Evolutionary conservation across 2,113 vertebrate genomes (phyloP).

Genomic region (Scalopus aquaticus): DNA sequence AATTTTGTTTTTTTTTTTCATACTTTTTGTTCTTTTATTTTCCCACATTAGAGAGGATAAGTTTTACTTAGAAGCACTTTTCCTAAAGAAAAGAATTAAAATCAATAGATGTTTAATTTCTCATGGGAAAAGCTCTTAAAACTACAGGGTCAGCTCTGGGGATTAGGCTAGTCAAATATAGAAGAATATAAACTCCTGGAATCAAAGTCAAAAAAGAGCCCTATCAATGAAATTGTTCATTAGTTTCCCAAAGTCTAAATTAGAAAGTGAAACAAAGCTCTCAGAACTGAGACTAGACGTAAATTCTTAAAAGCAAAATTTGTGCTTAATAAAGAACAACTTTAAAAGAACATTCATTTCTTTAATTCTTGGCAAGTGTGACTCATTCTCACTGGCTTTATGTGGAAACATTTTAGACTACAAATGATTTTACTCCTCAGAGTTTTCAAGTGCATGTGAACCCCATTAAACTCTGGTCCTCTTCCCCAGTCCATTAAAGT

Average conservation of each 20-base stretch:
- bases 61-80: conserved; percentile 52
- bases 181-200: conserved; percentile 55
- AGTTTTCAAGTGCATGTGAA: conserved; percentile 65
- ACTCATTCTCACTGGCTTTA: conserved; percentile 65
- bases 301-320: conserved; percentile 40
- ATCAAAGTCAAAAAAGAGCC: conserved; percentile 18
- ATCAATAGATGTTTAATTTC: conserved; percentile 52
- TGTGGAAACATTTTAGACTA: conserved; percentile 69
- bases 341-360: conserved; percentile 42
- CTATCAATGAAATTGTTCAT: conserved; percentile 8
- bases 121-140: conserved; percentile 53
- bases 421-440: conserved; percentile 68
- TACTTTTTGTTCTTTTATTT: not conserved
- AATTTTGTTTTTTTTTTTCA: not conserved
- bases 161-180: conserved; percentile 61
- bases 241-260: conserved; percentile 28
- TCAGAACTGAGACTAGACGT: not conserved
- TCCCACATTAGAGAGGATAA: not conserved
- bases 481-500: conserved; percentile 38
- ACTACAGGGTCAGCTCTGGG: conserved; percentile 18
- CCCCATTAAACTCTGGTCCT: conserved; percentile 53
- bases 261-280: not conserved
- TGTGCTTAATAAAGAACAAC: conserved; percentile 38
- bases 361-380: conserved; percentile 61
- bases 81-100: conserved; percentile 60